Evolutionary conservation across 2,888 invertebrate species (phyloP), one percentile per base, ranked within the genome.

Genomic region (Agrochola litura): DNA sequence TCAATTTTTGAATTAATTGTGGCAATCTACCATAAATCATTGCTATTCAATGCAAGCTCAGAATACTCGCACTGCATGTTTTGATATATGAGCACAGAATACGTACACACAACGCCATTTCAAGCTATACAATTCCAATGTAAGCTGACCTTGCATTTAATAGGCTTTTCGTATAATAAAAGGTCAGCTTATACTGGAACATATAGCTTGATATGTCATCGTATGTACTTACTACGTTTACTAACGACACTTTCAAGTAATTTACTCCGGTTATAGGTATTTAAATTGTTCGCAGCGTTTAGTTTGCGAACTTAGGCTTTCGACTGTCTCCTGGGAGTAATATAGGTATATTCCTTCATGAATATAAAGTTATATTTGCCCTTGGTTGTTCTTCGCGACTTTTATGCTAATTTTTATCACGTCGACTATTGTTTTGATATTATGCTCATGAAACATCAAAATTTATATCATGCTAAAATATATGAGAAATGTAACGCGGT

Each of bases 241-340:
- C 82, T 85, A 84, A 84, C 75, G 82, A 84, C 85, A 85, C 82
- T 84, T 84, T 82, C 75, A 78, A 84, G 82, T 84, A 84, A 84
- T 84, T 85, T 85, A 84, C 82, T 79, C 70, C 70, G 54, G 84
- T 74, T 84, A 73, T 84, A 84, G 79, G 75, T 84, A 82, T 75
- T 84, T 84, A 84, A 84, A 84, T 84, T 73, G 82, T 85, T 73
- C 82, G 63, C 56, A 56, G 60, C 82, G 75, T 84, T 84, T 85
- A 84, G 85, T 84, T 84, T 75, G 74, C 43, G 58, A 84, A 84
- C 83, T 84, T 83, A 79, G 79, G 84, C 79, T 79, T 79, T 77
- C 66, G 56, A 69, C 49, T 71, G 46, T 52, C 85, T 76, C 80
- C 43, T 75, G 83, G 74, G 86, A 80, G 69, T 77, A 85, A 79